phyloP scores from a whole-genome alignment of 1,140 invertebrate genomes.

The Drosophila quadrilineata region DNA sequence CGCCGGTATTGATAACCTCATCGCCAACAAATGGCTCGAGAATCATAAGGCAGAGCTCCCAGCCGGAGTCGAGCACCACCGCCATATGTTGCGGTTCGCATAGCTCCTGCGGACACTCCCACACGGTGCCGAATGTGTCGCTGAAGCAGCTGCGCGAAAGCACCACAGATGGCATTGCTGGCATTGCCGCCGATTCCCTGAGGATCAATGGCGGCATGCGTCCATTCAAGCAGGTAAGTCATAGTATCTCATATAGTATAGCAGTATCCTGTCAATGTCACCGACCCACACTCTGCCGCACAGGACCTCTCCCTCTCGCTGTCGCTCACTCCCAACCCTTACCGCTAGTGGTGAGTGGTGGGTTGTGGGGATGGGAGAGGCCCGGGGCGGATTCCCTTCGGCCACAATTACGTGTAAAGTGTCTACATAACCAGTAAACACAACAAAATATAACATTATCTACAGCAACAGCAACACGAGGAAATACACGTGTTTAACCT shows the following conservation, averaged over 20 bases:
- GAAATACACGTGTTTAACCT: too few species aligned
- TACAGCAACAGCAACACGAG: too few species aligned
- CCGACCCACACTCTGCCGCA: background rate
- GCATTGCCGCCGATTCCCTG: conserved; percentile 97
- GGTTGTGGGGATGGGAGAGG: too few species aligned
- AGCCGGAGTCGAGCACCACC: conserved; percentile 88
- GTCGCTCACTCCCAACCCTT: too few species aligned
- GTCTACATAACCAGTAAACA: too few species aligned
- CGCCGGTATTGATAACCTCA: conserved; percentile 87
- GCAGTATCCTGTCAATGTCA: background rate
- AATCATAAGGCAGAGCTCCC: conserved; percentile 94
- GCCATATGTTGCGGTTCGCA: conserved; percentile 85
- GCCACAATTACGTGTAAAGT: too few species aligned
- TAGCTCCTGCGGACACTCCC: conserved; percentile 82
- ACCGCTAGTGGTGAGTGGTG: too few species aligned
- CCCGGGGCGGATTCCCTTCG: too few species aligned
- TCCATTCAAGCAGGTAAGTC: conserved; percentile 96
- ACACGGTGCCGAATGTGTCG: conserved; percentile 88
- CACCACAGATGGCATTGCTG: conserved; percentile 93
- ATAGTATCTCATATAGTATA: too few species aligned
- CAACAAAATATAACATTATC: too few species aligned
- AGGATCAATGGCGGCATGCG: conserved; percentile 97
- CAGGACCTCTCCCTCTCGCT: background rate
- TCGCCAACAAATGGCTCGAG: conserved; percentile 85
- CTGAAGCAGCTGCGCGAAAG: conserved; percentile 90